Percentiles rank a stretch among this genome's conserved stretches.
Conservation (phyloP, 2,888 invertebrate species). For the Hylaea fasciaria region DNA sequence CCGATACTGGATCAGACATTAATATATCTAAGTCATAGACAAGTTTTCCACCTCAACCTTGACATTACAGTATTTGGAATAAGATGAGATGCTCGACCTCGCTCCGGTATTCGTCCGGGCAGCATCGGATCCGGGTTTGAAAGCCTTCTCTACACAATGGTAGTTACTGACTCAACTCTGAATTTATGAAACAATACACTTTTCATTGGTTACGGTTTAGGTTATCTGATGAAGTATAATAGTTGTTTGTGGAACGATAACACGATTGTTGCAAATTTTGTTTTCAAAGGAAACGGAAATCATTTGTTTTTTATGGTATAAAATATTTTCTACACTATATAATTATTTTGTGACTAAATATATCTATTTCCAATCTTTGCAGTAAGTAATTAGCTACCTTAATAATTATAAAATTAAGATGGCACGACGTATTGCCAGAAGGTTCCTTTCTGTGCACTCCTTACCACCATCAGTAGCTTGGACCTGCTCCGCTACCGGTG, state of each 20-base stretch:
- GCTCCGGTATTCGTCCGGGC: conserved; percentile 55
- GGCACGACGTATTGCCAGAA: too few relatives aligned
- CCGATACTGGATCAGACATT: conserved; percentile 10
- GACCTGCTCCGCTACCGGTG: too few relatives aligned
- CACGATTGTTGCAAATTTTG: background rate
- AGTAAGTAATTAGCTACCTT: too few relatives aligned
- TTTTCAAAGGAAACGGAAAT: too few relatives aligned
- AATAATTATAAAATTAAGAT: too few relatives aligned
- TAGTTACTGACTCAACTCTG: background rate
- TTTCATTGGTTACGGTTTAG: background rate
- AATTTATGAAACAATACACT: conserved; percentile 2
- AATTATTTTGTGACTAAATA: too few relatives aligned
- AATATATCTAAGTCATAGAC: conserved; percentile 34
- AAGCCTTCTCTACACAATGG: conserved; percentile 2
- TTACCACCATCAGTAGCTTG: too few relatives aligned
- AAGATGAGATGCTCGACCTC: conserved; percentile 48
- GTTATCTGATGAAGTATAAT: conserved; percentile 4
- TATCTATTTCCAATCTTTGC: too few relatives aligned
- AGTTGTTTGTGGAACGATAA: background rate
- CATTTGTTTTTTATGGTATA: too few relatives aligned
- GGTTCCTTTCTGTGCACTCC: too few relatives aligned
- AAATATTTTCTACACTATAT: too few relatives aligned
- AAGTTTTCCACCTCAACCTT: conserved; percentile 42
- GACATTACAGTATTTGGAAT: conserved; percentile 44
- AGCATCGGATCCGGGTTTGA: conserved; percentile 51